Evolutionary conservation across 2,888 invertebrate genomes (phyloP).

Genomic region (Oscheius onirici): DNA sequence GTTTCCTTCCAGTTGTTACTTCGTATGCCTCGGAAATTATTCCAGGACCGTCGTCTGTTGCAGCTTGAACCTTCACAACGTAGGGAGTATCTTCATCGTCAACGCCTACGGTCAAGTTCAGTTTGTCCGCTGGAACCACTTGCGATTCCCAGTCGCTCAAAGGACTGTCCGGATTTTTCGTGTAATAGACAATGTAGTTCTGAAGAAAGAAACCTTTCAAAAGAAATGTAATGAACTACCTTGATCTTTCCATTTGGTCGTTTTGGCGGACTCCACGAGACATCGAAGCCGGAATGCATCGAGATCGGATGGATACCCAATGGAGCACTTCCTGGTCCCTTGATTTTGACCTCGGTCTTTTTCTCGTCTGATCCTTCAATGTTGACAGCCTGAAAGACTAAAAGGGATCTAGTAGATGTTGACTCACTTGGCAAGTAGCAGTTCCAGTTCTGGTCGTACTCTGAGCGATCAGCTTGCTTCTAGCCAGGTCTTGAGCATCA

Average conservation of each 20-base stretch:
- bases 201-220: neutral
- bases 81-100: constrained; percentile 69
- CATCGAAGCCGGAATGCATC: constrained; percentile 68
- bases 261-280: constrained; percentile 66
- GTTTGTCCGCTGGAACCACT: constrained; percentile 54
- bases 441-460: constrained; percentile 66
- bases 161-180: constrained; percentile 65
- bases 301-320: constrained; percentile 61
- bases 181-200: constrained; percentile 62
- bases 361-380: constrained; percentile 63
- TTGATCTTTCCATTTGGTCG: constrained; percentile 65
- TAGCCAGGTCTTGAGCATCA: constrained; percentile 59
- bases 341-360: constrained; percentile 63
- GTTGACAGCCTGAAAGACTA: constrained; percentile 48
- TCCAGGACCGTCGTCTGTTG: constrained; percentile 68
- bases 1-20: constrained; percentile 69
- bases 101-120: constrained; percentile 51
- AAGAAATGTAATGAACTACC: constrained; percentile 20
- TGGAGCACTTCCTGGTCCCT: constrained; percentile 66
- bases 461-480: constrained; percentile 64
- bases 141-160: constrained; percentile 63
- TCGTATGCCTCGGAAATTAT: constrained; percentile 69
- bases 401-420: too few relatives aligned
- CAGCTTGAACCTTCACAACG: constrained; percentile 60
- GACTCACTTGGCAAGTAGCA: constrained; percentile 63